Evolutionary conservation across 2,113 vertebrate genomes (phyloP), one percentile per base, ranked within the genome.

Genomic region (Barnardius zonarius): DNA sequence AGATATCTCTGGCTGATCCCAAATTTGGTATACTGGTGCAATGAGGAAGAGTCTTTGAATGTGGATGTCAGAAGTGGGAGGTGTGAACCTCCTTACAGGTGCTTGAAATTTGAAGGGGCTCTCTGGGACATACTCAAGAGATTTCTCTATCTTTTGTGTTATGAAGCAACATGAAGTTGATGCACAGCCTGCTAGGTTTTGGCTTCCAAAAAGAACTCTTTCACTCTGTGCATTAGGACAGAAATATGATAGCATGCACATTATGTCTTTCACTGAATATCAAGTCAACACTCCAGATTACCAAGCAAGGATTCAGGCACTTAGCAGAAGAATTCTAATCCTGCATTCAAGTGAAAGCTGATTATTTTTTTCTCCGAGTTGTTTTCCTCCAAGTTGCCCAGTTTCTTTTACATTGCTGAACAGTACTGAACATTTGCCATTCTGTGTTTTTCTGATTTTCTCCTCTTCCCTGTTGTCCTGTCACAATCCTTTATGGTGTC

Each of bases 401-500:
- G 15, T 10, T 31, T 10, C 63, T 83, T 68, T 57, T 39, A 41
- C 25, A 4, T 43, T 67, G 20, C 5, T 37, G 19, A 49, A 77
- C 19, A 23, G 15, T 23, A 39, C 8, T 17, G 17, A 64, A 31
- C 4, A 43, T 43, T 20, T 43, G 23, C 13, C 7, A 10, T 22
- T 41, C 10, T 43, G 6, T 48, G 17, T 4, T 41, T 68, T 70
- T 70, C 49, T 41, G 19, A 39, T 51, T 79, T 17, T 64, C 24
- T 64, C 6, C 69, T 57, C 49, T 28, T 46, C 57, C 9, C 25
- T n/a, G 22, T 25, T 63, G 28, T 39, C 24, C 3, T 68, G 33
- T 9, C 33, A 41, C 0, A 0, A 46, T 16, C 4, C 7, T 66
- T 86, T 33, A 30, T 10, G 11, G 18, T 44, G 9, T 22, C 6